phyloP scores from a whole-genome alignment of 2,888 invertebrate genomes.

The Nymphalis urticae region DNA sequence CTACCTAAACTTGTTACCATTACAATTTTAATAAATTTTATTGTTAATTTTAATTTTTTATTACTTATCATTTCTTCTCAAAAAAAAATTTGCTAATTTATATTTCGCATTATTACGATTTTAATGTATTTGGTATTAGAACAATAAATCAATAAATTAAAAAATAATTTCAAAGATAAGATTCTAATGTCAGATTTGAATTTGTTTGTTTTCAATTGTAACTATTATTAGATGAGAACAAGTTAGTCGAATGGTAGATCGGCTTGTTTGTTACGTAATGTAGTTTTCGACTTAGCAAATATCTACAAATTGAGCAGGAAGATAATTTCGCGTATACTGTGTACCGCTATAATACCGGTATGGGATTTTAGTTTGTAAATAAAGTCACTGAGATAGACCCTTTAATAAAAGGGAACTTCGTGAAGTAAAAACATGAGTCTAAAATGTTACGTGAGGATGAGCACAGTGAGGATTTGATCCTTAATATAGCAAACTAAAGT shows the following conservation, averaged over 20 bases:
- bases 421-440: neutral
- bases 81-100: too few relatives aligned
- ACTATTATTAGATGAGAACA: neutral
- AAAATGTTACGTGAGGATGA: neutral
- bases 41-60: too few relatives aligned
- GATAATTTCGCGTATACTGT: neutral
- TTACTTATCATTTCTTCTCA: too few relatives aligned
- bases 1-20: too few relatives aligned
- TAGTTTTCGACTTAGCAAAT: slow-evolving; percentile 1
- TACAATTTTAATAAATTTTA: too few relatives aligned
- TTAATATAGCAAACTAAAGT: too few relatives aligned
- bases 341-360: neutral
- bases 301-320: neutral
- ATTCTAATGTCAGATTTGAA: neutral
- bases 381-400: neutral
- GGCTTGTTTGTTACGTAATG: neutral
- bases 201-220: neutral
- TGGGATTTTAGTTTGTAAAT: slow-evolving; percentile 1
- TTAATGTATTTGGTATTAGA: too few relatives aligned
- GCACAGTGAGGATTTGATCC: too few relatives aligned
- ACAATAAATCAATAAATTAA: too few relatives aligned
- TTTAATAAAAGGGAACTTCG: neutral
- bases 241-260: neutral
- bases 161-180: too few relatives aligned
- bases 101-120: too few relatives aligned